These are phyloP conservation scores for Phaethornis superciliosus DNA, from an alignment of 2,113 vertebrate genomes.

Conservation along the genomic window DNA sequence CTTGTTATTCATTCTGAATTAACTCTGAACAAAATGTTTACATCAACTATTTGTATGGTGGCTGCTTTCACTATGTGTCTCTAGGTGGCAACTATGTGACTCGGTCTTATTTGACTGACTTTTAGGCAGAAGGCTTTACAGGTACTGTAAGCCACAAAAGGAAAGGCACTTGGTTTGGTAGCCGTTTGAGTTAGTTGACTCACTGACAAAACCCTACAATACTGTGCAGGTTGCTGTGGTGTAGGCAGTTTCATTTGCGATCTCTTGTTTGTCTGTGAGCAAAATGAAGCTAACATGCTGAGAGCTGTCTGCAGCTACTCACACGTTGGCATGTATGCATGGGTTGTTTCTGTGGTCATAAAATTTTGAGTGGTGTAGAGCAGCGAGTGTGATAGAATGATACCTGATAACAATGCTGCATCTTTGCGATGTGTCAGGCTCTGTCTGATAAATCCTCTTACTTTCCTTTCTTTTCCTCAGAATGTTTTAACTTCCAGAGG, in stretches of 20 bases:
- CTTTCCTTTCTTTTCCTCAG: constrained; percentile 55
- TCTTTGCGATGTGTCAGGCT: constrained; percentile 57
- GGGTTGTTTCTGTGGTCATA: constrained; percentile 69
- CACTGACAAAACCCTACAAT: constrained; percentile 38
- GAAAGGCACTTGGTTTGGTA: background rate
- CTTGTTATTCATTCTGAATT: constrained; percentile 47
- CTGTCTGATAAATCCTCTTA: constrained; percentile 57
- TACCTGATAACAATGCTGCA: constrained; percentile 70
- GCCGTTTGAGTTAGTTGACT: background rate
- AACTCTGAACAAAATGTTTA: constrained; percentile 51
- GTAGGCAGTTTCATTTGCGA: constrained; percentile 64
- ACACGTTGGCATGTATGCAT: constrained; percentile 53
- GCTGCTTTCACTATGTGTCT: constrained; percentile 27
- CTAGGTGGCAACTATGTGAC: constrained; percentile 20
- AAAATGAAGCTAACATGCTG: constrained; percentile 63
- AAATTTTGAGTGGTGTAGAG: constrained; percentile 66
- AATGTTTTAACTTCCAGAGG: constrained; percentile 53
- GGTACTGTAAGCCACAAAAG: background rate
- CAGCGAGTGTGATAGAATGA: constrained; percentile 60
- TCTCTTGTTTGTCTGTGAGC: constrained; percentile 67
- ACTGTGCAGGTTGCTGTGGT: constrained; percentile 18
- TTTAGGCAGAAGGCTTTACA: constrained; percentile 47
- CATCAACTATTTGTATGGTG: constrained; percentile 9
- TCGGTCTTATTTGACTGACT: constrained; percentile 50
- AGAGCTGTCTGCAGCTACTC: constrained; percentile 67